A percentile compares a stretch with the other conserved stretches of the same genome.
Conservation (phyloP, 2,113 vertebrate species). For the Lathamus discolor region DNA sequence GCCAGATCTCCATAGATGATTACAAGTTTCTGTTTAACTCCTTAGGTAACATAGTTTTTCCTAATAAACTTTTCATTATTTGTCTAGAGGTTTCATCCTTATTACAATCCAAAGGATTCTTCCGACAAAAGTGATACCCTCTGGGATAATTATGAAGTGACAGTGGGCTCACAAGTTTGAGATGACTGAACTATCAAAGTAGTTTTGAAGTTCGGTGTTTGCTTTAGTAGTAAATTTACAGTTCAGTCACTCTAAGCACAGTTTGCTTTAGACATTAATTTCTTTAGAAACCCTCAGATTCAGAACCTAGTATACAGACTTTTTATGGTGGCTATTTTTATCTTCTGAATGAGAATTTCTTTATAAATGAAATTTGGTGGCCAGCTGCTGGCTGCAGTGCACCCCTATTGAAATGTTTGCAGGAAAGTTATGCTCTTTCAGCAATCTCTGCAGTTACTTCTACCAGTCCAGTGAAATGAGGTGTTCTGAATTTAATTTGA, state of each 20-base stretch:
- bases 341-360: background rate
- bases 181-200: background rate
- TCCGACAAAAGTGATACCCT: background rate
- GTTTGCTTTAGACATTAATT: background rate
- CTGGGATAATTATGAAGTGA: background rate
- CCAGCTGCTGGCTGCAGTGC: background rate
- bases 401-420: background rate
- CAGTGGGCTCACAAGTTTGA: background rate
- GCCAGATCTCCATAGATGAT: background rate
- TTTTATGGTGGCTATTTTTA: background rate
- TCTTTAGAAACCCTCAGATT: background rate
- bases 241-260: background rate
- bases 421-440: background rate
- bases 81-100: background rate
- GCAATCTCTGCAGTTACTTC: background rate
- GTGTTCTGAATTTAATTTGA: constrained; percentile 40
- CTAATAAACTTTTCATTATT: background rate
- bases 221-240: background rate
- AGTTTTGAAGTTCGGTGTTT: background rate
- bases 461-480: constrained; percentile 2
- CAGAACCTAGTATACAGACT: background rate
- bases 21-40: background rate
- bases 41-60: background rate
- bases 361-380: background rate
- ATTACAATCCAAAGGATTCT: background rate